phyloP scores from a whole-genome alignment of 2,797 vertebrate species.

The Enteromius argenteus region DNA sequence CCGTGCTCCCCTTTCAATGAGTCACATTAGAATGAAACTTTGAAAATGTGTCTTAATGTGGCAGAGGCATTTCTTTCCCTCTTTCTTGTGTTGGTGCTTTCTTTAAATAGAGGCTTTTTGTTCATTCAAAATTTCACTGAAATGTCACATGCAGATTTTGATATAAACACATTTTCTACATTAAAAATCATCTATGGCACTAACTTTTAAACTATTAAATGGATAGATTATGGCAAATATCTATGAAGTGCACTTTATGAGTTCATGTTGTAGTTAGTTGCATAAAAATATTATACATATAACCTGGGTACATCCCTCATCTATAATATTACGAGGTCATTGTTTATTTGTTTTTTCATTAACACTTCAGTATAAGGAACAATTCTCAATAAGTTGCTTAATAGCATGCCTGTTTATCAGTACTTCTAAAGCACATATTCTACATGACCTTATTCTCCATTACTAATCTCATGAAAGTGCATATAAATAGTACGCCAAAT shows the following conservation, averaged over 20 bases:
- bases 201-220: not conserved
- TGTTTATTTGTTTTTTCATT: not conserved
- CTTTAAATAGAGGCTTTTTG: conserved; percentile 14
- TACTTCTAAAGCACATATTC: too few relatives aligned
- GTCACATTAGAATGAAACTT: conserved; percentile 45
- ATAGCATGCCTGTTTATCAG: too few relatives aligned
- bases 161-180: not conserved
- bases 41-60: conserved; percentile 49
- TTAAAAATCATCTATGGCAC: not conserved
- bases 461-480: too few relatives aligned
- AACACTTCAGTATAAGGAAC: not conserved
- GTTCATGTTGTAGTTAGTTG: not conserved
- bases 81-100: not conserved
- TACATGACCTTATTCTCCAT: too few relatives aligned
- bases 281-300: not conserved
- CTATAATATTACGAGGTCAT: not conserved
- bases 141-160: not conserved
- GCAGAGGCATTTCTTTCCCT: conserved; percentile 7
- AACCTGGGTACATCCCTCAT: not conserved
- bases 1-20: conserved; percentile 34
- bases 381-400: too few relatives aligned
- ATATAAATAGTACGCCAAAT: too few relatives aligned
- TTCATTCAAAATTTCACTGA: conserved; percentile 19
- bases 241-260: not conserved
- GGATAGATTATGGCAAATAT: not conserved